phyloP scores from a whole-genome alignment of 2,888 invertebrate species.

The Eristalis intricaria region DNA sequence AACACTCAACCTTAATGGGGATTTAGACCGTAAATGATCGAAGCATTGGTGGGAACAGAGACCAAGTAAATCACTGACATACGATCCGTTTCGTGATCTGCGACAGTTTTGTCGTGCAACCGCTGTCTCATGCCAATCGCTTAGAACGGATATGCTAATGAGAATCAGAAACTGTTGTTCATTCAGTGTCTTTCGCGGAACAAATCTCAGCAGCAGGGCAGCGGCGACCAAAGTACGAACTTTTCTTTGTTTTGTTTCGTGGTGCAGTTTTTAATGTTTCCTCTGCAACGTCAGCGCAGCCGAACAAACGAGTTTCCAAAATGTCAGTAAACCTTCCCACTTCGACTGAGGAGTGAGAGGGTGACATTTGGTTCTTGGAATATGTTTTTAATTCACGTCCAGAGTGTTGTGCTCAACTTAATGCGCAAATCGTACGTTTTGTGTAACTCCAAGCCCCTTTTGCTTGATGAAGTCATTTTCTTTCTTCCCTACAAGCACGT shows the following conservation, averaged over 20 bases:
- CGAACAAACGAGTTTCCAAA: slow-evolving; percentile 31
- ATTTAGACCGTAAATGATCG: slow-evolving; percentile 63
- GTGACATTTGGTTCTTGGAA: slow-evolving; percentile 22
- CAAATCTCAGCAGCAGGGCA: background rate
- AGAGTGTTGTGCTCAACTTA: slow-evolving; percentile 11
- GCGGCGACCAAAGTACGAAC: background rate
- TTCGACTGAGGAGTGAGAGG: background rate
- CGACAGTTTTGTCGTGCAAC: slow-evolving; percentile 52
- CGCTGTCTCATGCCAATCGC: slow-evolving; percentile 13
- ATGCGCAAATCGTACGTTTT: slow-evolving; percentile 27
- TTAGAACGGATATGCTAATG: slow-evolving; percentile 55
- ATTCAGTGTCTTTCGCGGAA: slow-evolving; percentile 4
- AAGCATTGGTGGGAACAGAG: background rate
- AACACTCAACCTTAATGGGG: slow-evolving; percentile 24
- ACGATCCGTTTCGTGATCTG: slow-evolving; percentile 47
- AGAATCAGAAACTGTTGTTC: slow-evolving; percentile 25
- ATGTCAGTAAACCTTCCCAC: slow-evolving; percentile 48
- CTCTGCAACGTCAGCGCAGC: slow-evolving; percentile 4
- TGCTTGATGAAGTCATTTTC: slow-evolving; percentile 22
- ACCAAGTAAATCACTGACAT: slow-evolving; percentile 10
- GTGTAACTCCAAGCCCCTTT: background rate
- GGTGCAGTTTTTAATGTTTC: background rate
- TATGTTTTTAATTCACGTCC: slow-evolving; percentile 34
- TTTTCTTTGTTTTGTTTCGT: slow-evolving; percentile 19
- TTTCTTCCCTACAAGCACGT: slow-evolving; percentile 4